These are phyloP conservation scores for Gymnorhina tibicen DNA, from an alignment of 2,113 vertebrate genomes.

Conservation along the genomic window DNA sequence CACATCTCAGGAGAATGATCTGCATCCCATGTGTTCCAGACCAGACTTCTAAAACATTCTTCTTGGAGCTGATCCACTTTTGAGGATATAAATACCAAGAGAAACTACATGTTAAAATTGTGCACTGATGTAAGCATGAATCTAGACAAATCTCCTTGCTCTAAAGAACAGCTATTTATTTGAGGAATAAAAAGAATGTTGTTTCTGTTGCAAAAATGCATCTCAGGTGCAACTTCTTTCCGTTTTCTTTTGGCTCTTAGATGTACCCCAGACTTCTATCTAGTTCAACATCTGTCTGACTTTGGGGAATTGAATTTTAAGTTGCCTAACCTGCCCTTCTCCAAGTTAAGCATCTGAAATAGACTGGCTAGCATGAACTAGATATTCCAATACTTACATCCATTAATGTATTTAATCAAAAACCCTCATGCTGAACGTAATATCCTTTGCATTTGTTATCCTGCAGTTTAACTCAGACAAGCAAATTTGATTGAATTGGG, in stretches of 20 bases:
- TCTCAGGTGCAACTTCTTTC: not conserved
- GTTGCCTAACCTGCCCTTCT: not conserved
- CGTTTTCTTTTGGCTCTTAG: not conserved
- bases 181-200: not conserved
- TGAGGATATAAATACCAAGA: not conserved
- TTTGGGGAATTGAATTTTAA: not conserved
- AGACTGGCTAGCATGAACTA: not conserved
- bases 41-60: conserved; percentile 23
- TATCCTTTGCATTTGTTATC: not conserved
- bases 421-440: not conserved
- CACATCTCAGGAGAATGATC: not conserved
- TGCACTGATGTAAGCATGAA: not conserved
- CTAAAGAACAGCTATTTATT: not conserved
- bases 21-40: not conserved
- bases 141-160: not conserved
- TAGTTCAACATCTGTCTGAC: not conserved
- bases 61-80: conserved; percentile 34
- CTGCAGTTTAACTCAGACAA: not conserved
- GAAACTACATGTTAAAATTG: not conserved
- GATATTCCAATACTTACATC: not conserved
- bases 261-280: not conserved
- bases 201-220: not conserved
- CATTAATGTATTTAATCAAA: not conserved
- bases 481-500: not conserved
- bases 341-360: not conserved